Percentiles rank a stretch among this genome's conserved stretches.
Conservation (phyloP, 2,113 vertebrate genomes). For the Proteles cristata region DNA sequence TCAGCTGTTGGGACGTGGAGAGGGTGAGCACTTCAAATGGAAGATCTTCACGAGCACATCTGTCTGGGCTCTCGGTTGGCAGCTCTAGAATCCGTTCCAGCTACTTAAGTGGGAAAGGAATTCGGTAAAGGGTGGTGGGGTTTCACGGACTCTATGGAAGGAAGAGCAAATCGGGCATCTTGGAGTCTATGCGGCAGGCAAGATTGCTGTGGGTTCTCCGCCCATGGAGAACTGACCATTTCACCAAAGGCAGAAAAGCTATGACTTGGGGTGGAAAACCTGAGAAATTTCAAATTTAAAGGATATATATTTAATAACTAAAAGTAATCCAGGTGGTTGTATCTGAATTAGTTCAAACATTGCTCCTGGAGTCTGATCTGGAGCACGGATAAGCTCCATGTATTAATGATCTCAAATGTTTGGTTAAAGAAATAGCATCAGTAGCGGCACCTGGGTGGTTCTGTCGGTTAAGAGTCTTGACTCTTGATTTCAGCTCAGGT, state of each 20-base stretch:
- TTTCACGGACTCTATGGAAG: not conserved
- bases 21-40: not conserved
- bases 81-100: not conserved
- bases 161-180: not conserved
- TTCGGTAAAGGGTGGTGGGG: not conserved
- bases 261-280: not conserved
- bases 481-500: too few relatives aligned
- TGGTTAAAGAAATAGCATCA: constrained; percentile 33
- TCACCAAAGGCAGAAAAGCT: not conserved
- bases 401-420: constrained; percentile 6
- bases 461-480: too few relatives aligned
- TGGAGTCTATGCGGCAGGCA: not conserved
- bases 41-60: not conserved
- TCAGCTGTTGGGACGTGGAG: not conserved
- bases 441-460: not conserved
- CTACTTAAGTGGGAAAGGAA: not conserved
- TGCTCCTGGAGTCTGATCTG: not conserved
- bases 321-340: not conserved
- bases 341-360: not conserved
- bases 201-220: not conserved
- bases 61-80: not conserved
- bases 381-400: not conserved
- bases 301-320: not conserved
- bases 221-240: too few relatives aligned
- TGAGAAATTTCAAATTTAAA: not conserved